A percentile compares a stretch with the other conserved stretches of the same genome.
Conservation (phyloP, 2,797 vertebrate genomes). For the Lacerta agilis region DNA sequence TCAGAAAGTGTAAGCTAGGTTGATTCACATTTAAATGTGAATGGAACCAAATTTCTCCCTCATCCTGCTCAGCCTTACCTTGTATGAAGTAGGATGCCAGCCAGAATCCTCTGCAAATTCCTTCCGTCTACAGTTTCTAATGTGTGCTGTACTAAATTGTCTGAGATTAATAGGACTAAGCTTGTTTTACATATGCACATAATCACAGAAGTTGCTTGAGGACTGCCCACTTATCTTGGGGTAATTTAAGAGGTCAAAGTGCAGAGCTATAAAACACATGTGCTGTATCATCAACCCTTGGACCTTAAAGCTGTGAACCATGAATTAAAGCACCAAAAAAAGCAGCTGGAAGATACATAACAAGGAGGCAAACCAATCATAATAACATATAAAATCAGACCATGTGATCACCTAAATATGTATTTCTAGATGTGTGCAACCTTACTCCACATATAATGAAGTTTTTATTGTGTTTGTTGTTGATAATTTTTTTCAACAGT, state of each 20-base stretch:
- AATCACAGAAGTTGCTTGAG: neutral
- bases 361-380: neutral
- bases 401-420: neutral
- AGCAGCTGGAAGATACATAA: neutral
- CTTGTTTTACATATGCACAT: neutral
- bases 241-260: neutral
- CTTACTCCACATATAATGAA: neutral
- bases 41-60: no score
- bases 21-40: no score
- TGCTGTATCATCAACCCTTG: neutral
- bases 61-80: neutral
- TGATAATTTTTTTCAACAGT: neutral
- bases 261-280: neutral
- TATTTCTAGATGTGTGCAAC: no score
- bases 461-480: neutral
- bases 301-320: conserved; percentile 1
- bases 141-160: neutral
- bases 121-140: neutral
- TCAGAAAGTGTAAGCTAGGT: no score
- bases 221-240: neutral
- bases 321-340: neutral
- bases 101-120: neutral
- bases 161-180: neutral
- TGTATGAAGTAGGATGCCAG: neutral
- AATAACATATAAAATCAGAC: neutral